A percentile compares a stretch with the other conserved stretches of the same genome.
Evolutionary conservation across 2,888 invertebrate genomes (phyloP).

Genomic region (Caenorhabditis sp.): DNA sequence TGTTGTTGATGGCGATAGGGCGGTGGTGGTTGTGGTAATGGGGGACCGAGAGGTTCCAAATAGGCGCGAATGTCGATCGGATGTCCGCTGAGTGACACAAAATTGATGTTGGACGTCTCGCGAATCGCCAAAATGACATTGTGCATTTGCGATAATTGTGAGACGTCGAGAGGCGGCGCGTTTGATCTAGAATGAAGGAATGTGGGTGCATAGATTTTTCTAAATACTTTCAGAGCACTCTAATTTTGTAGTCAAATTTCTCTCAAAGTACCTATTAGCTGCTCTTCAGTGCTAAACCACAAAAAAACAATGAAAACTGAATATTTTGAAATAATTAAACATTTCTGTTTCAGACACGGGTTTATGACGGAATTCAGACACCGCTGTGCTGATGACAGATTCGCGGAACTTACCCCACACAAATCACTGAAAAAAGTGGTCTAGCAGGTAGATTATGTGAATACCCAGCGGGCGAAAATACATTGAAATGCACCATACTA

Average conservation of each 20-base stretch:
- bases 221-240: no score
- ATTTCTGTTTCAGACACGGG: no score
- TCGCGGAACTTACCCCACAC: slow-evolving; percentile 10
- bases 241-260: no score
- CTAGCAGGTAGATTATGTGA: slow-evolving; percentile 31
- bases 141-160: slow-evolving; percentile 8
- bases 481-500: slow-evolving; percentile 24
- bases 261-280: no score
- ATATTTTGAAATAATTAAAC: no score
- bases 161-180: slow-evolving; percentile 7
- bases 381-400: no score
- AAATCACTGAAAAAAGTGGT: slow-evolving; percentile 31
- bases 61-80: slow-evolving; percentile 12
- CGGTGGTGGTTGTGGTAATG: no score
- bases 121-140: slow-evolving; percentile 32
- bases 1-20: no score
- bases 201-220: not conserved
- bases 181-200: no score
- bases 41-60: not conserved
- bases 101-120: slow-evolving; percentile 28
- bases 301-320: no score
- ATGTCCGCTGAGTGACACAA: slow-evolving; percentile 22
- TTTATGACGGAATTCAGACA: no score
- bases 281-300: no score
- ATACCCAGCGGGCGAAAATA: slow-evolving; percentile 32